These are phyloP conservation scores for Pseudopipra pipra DNA, from an alignment of 2,113 vertebrate species.

Conservation along the genomic window DNA sequence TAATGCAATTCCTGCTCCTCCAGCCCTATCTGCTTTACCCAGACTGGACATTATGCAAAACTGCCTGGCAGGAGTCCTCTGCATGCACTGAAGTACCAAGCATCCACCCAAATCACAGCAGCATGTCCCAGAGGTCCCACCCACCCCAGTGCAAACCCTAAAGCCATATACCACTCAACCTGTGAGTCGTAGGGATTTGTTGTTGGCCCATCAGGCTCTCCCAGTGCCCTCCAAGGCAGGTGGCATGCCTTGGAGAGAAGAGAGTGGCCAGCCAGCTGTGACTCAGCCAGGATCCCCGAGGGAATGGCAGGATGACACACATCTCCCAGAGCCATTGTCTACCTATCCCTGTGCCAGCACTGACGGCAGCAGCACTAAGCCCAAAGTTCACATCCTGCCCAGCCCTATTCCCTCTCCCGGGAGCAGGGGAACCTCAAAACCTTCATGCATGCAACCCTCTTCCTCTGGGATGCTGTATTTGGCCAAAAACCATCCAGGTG, in stretches of 20 bases:
- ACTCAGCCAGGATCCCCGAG: not conserved
- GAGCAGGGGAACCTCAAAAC: not conserved
- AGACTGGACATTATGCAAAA: not conserved
- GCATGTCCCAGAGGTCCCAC: not conserved
- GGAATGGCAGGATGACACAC: not conserved
- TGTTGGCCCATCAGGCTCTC: not conserved
- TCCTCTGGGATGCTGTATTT: not conserved
- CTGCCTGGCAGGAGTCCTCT: not conserved
- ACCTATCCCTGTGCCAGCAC: rapidly evolving
- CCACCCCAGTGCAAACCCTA: not conserved
- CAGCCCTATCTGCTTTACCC: not conserved
- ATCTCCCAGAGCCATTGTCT: not conserved
- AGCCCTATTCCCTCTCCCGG: not conserved
- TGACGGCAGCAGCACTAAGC: not conserved
- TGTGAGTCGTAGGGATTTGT: not conserved
- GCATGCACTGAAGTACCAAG: not conserved
- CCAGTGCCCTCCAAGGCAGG: not conserved
- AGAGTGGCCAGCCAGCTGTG: not conserved
- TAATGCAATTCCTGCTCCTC: not conserved
- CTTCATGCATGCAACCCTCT: not conserved
- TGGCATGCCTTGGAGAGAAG: not conserved
- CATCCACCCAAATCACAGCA: not conserved
- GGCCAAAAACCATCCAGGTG: not conserved
- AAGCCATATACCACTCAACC: not conserved
- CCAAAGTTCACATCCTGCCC: not conserved